Base-by-base conservation (phyloP, 2,797 vertebrate species). In the Phylloscopus collybita region DNA sequence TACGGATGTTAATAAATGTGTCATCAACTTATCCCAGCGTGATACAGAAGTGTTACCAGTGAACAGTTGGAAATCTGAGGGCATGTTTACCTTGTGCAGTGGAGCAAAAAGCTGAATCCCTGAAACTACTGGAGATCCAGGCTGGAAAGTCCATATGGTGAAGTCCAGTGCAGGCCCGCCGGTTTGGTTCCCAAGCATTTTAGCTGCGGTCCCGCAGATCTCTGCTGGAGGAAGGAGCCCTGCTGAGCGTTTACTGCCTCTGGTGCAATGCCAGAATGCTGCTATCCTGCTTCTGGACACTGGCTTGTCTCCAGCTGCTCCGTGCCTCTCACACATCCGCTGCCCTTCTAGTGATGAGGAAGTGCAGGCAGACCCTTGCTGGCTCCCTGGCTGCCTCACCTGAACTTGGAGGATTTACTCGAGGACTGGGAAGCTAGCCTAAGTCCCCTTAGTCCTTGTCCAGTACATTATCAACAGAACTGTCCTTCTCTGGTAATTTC, bases 171-270 rank as follows among this genome's bases (percentile, higher is more conserved):
- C 73, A 72, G 59, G 36, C 59, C 19, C 42, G 75, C n/a, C 92
- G 81, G 73, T 66, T 59, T 67, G 62, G 27, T 54, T 94, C 47
- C 29, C 0, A 6, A 88, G 69, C 30, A 16, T 54, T 86, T 30
- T 6, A 61, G 54, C n/a, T 27, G 7, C 17, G 1, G 66, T 75
- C 36, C 53, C 0, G 0, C 73, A 79, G 90, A 72, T 59, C 51
- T 79, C 30, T 81, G 83, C 66, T 2, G 16, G 88, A 90, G 90
- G 76, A 95, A 92, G 69, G 82, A 95, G 76, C 29, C 94, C 88
- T 75, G 90, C 93, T 38, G 93, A 44, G 90, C 0, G 4, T 83
- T 91, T 80, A 90, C 88, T 92, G 51, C 42, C 38, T 75, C 88
- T 96, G 94, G 92, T 34, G 0, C 36, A 11, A n/a, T 2, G 51